Conservation (phyloP, 2,797 vertebrate species). For the Triplophysa bombifrons region DNA sequence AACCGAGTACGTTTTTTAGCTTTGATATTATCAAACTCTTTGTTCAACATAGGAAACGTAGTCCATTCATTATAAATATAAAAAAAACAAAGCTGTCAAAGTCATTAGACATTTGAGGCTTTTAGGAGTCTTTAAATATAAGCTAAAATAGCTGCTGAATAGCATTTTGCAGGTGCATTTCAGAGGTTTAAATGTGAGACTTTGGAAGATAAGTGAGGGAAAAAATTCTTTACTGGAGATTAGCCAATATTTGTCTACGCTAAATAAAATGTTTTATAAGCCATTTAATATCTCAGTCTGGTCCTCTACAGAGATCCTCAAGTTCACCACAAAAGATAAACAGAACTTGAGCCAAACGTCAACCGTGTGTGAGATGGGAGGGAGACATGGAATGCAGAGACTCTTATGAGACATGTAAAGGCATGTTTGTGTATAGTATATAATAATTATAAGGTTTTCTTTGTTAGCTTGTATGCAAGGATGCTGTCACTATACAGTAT, state of each 20-base stretch:
- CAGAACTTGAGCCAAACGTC: background rate
- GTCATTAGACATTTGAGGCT: too few relatives aligned
- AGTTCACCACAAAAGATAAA: background rate
- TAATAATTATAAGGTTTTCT: background rate
- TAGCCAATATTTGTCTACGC: constrained; percentile 81
- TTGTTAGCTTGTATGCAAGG: background rate
- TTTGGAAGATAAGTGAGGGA: constrained; percentile 77
- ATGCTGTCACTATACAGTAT: background rate
- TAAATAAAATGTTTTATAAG: constrained; percentile 71
- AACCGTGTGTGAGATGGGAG: background rate
- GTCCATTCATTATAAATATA: too few relatives aligned
- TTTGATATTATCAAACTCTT: background rate
- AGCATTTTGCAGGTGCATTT: too few relatives aligned
- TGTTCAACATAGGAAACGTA: too few relatives aligned
- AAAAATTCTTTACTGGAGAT: constrained; percentile 71
- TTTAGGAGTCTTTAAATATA: too few relatives aligned
- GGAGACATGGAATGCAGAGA: constrained; percentile 28
- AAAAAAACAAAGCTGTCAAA: too few relatives aligned
- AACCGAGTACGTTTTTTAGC: background rate
- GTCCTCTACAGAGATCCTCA: background rate
- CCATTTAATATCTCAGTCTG: constrained; percentile 75
- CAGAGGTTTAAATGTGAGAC: constrained; percentile 48
- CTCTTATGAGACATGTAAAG: constrained; percentile 16
- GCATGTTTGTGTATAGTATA: background rate
- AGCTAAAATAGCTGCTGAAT: too few relatives aligned